Evolutionary conservation across 2,113 vertebrate species (phyloP).

Genomic region (Muntiacus muntjak): DNA sequence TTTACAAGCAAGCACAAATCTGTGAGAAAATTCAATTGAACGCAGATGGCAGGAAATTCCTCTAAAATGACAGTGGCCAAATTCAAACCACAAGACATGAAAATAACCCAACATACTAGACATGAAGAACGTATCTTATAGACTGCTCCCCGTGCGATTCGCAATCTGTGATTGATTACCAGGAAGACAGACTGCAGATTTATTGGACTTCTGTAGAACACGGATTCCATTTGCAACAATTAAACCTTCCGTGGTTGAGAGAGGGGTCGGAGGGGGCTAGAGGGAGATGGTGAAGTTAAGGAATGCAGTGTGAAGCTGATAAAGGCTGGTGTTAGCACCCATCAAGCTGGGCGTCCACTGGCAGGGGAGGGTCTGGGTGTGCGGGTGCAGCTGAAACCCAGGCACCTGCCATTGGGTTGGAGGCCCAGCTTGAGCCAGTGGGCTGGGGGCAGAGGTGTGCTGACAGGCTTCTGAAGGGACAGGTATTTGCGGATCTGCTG

Average conservation of each 20-base stretch:
- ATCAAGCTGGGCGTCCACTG: background rate
- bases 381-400: background rate
- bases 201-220: conserved; percentile 92
- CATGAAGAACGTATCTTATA: conserved; percentile 84
- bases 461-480: background rate
- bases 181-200: conserved; percentile 87
- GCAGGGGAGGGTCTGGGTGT: accelerated
- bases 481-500: background rate
- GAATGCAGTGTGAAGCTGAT: conserved; percentile 66
- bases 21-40: conserved; percentile 97
- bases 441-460: background rate
- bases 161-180: conserved; percentile 87
- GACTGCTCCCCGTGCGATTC: conserved; percentile 85
- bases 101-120: conserved; percentile 89
- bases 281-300: conserved; percentile 72
- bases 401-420: background rate
- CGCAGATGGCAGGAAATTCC: conserved; percentile 99
- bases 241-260: conserved; percentile 84
- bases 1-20: conserved; percentile 96
- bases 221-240: conserved; percentile 93
- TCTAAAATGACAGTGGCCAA: conserved; percentile 97
- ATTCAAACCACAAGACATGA: conserved; percentile 94
- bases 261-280: conserved; percentile 75
- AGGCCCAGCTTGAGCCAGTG: background rate
- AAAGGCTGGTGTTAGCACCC: conserved; percentile 3